phyloP scores from a whole-genome alignment of 2,113 vertebrate species.

The Dendrocopos noguchii region DNA sequence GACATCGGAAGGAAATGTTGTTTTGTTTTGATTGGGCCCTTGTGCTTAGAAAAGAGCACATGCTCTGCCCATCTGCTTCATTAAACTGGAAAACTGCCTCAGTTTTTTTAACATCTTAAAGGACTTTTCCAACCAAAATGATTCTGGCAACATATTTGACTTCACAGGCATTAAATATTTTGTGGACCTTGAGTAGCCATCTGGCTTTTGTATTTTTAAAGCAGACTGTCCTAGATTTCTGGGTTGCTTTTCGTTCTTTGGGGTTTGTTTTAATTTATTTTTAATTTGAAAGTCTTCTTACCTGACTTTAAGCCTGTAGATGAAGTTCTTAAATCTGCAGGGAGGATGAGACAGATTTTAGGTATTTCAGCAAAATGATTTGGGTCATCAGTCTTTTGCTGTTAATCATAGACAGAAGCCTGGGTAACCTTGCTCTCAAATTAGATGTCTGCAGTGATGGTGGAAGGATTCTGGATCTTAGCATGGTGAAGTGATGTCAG shows the following conservation, averaged over 20 bases:
- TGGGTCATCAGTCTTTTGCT: not conserved
- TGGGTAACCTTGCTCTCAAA: conserved; percentile 51
- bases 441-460: not conserved
- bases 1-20: not conserved
- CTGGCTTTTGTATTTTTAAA: conserved; percentile 19
- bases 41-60: not conserved
- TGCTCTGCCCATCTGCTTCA: conserved; percentile 23
- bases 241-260: not conserved
- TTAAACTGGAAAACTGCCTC: not conserved
- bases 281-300: conserved; percentile 10
- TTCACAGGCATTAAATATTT: conserved; percentile 8
- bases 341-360: conserved; percentile 26
- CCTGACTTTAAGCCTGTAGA: conserved; percentile 18
- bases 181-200: not conserved
- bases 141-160: not conserved
- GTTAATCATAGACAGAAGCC: conserved; percentile 38
- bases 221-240: not conserved
- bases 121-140: no score
- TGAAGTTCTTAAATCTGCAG: conserved; percentile 20
- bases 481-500: not conserved
- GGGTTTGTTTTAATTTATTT: not conserved
- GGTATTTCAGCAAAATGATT: conserved; percentile 17
- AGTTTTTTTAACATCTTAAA: not conserved
- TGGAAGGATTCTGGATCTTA: conserved; percentile 3
- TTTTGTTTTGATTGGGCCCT: conserved; percentile 23